Evolutionary conservation across 2,888 invertebrate species (phyloP).

Genomic region (Scaptomyza polygonia): DNA sequence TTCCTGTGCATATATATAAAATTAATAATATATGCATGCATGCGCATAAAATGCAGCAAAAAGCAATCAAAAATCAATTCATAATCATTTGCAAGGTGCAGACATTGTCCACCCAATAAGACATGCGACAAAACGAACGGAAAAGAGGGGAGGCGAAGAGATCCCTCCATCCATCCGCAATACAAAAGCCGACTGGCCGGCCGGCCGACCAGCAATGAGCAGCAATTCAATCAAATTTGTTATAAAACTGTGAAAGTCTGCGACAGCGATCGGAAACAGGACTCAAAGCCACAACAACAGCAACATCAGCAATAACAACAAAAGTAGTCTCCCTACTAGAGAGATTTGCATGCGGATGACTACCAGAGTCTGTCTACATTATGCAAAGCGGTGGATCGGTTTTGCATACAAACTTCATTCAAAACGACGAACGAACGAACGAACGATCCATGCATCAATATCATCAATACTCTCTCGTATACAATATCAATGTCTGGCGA

Average conservation of each 20-base stretch:
- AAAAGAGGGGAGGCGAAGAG: background rate
- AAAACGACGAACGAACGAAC: constrained; percentile 16
- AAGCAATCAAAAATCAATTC: constrained; percentile 83
- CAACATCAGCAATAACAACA: constrained; percentile 3
- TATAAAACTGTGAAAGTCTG: constrained; percentile 79
- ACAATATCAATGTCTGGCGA: constrained; percentile 64
- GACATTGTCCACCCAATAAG: constrained; percentile 43
- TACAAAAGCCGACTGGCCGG: background rate
- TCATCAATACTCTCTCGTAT: constrained; percentile 22
- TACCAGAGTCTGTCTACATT: constrained; percentile 50
- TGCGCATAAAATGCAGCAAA: constrained; percentile 28
- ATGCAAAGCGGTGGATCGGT: constrained; percentile 66
- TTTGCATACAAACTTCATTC: constrained; percentile 68
- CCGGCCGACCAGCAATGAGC: constrained; percentile 16
- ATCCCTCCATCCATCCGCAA: background rate
- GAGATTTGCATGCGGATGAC: constrained; percentile 51
- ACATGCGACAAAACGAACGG: constrained; percentile 3
- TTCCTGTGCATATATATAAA: too few species aligned
- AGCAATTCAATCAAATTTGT: constrained; percentile 81
- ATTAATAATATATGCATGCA: constrained; percentile 28
- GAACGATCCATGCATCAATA: constrained; percentile 42
- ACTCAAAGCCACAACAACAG: constrained; percentile 60
- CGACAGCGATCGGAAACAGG: constrained; percentile 77
- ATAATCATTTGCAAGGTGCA: constrained; percentile 83
- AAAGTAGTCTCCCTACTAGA: constrained; percentile 20